Evolutionary conservation across 2,888 invertebrate genomes (phyloP).

Genomic region (Odontothrips loti): DNA sequence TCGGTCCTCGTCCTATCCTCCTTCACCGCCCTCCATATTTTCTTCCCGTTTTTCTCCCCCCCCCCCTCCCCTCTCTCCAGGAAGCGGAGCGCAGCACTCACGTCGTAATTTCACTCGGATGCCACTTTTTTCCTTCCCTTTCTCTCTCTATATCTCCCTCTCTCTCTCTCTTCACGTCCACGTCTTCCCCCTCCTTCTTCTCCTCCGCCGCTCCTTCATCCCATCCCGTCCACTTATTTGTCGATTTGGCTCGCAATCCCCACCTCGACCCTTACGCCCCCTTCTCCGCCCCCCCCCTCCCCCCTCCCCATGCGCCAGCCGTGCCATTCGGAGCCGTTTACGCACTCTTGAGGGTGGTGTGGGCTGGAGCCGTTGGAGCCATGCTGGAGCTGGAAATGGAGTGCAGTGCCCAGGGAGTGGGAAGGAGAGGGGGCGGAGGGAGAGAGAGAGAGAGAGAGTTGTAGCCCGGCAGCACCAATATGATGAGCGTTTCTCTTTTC

Average conservation of each 20-base stretch:
- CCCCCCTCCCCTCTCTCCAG: background rate
- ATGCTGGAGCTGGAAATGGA: no score
- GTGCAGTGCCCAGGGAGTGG: constrained; percentile 26
- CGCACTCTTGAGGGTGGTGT: background rate
- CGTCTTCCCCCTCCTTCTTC: background rate
- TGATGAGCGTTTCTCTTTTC: constrained; percentile 16
- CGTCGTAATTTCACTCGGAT: background rate
- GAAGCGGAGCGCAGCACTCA: background rate
- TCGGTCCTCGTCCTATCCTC: background rate
- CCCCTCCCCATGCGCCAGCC: background rate
- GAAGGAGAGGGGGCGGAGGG: constrained; percentile 35
- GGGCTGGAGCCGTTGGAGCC: no score
- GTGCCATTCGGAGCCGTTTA: background rate
- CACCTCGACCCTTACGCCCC: constrained; percentile 22
- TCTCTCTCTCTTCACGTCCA: background rate
- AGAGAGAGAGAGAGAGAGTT: constrained; percentile 33
- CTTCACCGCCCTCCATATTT: background rate
- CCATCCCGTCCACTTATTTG: constrained; percentile 13
- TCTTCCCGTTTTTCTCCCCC: background rate
- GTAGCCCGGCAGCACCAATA: background rate
- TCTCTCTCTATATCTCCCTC: background rate
- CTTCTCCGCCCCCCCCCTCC: background rate
- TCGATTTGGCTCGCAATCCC: constrained; percentile 28
- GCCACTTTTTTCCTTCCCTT: background rate
- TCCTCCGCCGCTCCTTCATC: background rate